Conservation (phyloP, 2,888 invertebrate species). For the Nebria salina region DNA sequence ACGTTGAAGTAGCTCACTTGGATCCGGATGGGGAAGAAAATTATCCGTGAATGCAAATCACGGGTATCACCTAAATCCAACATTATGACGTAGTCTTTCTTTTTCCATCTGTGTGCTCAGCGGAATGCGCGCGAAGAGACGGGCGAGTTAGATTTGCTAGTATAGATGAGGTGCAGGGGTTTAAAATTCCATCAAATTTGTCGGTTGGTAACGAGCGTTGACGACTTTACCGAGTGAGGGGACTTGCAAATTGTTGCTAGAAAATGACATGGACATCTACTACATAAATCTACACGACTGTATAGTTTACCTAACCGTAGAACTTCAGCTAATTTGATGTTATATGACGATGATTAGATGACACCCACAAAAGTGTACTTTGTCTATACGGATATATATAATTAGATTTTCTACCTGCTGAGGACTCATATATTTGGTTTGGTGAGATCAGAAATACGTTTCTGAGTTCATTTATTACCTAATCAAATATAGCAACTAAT, state of each 20-base stretch:
- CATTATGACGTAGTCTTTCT: conserved; percentile 27
- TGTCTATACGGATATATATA: conserved; percentile 24
- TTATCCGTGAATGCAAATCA: conserved; percentile 41
- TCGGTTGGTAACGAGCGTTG: conserved; percentile 31
- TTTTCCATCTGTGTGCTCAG: conserved; percentile 29
- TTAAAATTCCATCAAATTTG: conserved; percentile 35
- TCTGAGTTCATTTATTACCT: too few species aligned
- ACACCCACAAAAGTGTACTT: neutral
- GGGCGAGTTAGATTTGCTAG: neutral
- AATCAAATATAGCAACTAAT: too few species aligned
- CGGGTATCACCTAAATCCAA: conserved; percentile 20
- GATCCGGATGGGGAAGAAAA: conserved; percentile 31
- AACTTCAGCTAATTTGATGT: neutral
- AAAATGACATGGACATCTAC: conserved; percentile 3
- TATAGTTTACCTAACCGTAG: neutral
- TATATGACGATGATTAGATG: conserved; percentile 5
- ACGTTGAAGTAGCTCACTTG: conserved; percentile 22
- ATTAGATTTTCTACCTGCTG: conserved; percentile 27
- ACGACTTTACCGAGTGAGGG: neutral
- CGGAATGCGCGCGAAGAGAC: neutral
- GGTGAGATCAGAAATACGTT: too few species aligned
- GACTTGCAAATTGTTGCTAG: neutral
- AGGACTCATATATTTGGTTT: conserved; percentile 4
- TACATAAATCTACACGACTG: neutral
- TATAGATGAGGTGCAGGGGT: conserved; percentile 9